Conservation (phyloP, 2,113 vertebrate species). For the Chauna torquata region DNA sequence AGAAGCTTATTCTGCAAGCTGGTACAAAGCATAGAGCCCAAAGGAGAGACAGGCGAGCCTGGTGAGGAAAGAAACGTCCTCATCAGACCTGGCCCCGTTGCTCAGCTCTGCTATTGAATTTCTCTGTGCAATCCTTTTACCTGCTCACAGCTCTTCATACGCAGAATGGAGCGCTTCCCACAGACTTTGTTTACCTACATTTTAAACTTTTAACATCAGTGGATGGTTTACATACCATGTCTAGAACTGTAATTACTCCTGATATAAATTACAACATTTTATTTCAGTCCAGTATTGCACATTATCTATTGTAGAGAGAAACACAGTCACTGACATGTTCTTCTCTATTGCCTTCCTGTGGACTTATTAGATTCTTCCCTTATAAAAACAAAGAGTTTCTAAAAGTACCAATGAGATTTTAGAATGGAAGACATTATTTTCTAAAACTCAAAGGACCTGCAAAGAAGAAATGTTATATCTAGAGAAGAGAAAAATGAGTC, state of each 20-base stretch:
- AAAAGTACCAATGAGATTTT: neutral
- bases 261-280: neutral
- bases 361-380: neutral
- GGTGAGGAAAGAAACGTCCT: neutral
- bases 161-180: neutral
- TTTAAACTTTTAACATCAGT: neutral
- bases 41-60: neutral
- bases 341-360: neutral
- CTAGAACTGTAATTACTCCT: neutral
- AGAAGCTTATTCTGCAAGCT: neutral
- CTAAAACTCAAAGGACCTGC: neutral
- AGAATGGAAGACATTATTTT: neutral
- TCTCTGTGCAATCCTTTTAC: neutral
- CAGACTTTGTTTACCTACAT: neutral
- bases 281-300: neutral
- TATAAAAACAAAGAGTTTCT: neutral
- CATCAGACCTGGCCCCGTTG: neutral
- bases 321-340: neutral
- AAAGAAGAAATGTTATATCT: neutral
- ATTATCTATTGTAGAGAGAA: neutral
- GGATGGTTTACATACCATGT: neutral
- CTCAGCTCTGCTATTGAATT: neutral
- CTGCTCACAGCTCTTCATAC: neutral
- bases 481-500: neutral
- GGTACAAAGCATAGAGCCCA: neutral